Evolutionary conservation across 37 sponge, comb jelly and placozoan genomes (phyloP).

Genomic region (Diacarnus erythraeanus): DNA sequence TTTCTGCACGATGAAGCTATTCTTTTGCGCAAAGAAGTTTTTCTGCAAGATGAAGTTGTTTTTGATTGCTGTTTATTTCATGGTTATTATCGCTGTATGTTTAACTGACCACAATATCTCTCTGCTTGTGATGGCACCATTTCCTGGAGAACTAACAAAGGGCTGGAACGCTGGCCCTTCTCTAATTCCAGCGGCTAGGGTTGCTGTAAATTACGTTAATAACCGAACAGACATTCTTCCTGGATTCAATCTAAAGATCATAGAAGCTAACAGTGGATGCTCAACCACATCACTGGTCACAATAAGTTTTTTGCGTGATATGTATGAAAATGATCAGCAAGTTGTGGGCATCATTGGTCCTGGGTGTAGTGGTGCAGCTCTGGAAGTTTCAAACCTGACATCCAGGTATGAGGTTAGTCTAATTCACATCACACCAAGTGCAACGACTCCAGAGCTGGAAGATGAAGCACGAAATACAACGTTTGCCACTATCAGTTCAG

Average conservation of each 20-base stretch:
- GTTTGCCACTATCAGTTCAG: neutral
- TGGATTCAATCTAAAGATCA: constrained; percentile 8
- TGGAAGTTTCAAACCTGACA: constrained; percentile 3
- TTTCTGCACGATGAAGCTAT: too few relatives aligned
- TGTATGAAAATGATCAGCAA: neutral
- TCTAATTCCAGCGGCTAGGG: constrained; percentile 6
- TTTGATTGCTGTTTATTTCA: too few relatives aligned
- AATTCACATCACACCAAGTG: neutral
- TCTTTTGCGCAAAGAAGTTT: too few relatives aligned
- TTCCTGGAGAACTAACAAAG: neutral
- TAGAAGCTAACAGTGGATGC: constrained; percentile 20
- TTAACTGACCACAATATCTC: constrained; percentile 10
- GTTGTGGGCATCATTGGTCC: constrained; percentile 40
- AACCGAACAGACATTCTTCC: neutral
- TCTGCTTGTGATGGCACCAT: constrained; percentile 16
- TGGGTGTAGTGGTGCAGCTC: constrained; percentile 29
- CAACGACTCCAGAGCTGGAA: constrained; percentile 5
- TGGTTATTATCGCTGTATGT: too few relatives aligned
- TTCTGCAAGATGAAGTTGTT: too few relatives aligned
- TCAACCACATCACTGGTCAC: neutral
- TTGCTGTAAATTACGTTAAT: constrained; percentile 26
- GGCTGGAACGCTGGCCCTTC: constrained; percentile 8
- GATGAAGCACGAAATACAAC: neutral
- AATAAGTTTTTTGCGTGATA: neutral
- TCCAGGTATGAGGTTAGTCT: neutral